These are phyloP conservation scores for Geodia barretti DNA, from an alignment of 37 sponge, comb jelly and placozoan species.

Conservation along the genomic window DNA sequence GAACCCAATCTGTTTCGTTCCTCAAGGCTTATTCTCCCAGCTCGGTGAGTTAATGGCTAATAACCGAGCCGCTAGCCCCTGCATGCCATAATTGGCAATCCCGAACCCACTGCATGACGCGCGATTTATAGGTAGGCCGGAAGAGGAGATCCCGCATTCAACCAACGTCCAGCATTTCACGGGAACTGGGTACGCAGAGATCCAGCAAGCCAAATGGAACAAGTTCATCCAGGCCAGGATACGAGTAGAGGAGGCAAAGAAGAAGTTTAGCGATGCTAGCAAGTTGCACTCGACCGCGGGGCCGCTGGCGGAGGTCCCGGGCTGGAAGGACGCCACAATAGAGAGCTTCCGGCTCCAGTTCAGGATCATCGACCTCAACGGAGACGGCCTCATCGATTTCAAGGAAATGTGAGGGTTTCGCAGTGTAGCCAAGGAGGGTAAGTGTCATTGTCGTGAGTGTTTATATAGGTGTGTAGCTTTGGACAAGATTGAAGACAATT, in stretches of 20 bases:
- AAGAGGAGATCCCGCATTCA: neutral
- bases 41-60: neutral
- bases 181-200: neutral
- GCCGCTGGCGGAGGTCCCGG: neutral
- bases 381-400: constrained; percentile 61
- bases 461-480: constrained; percentile 29
- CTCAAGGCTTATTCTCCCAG: neutral
- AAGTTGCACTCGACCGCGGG: neutral
- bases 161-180: neutral
- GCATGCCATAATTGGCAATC: neutral
- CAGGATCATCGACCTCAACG: constrained; percentile 44
- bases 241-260: constrained; percentile 3
- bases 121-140: neutral
- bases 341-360: constrained; percentile 23
- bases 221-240: neutral
- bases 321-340: constrained; percentile 25
- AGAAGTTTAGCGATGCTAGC: neutral
- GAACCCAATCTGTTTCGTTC: constrained; percentile 23
- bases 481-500: constrained; percentile 47
- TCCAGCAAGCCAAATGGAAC: constrained; percentile 9
- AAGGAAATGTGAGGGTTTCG: constrained; percentile 32
- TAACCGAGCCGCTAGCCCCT: neutral
- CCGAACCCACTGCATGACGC: neutral
- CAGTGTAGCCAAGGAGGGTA: neutral
- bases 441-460: neutral